A percentile compares a stretch with the other conserved stretches of the same genome.
phyloP scores from a whole-genome alignment of 2,888 invertebrate species.

The Erpobdella octoculata region DNA sequence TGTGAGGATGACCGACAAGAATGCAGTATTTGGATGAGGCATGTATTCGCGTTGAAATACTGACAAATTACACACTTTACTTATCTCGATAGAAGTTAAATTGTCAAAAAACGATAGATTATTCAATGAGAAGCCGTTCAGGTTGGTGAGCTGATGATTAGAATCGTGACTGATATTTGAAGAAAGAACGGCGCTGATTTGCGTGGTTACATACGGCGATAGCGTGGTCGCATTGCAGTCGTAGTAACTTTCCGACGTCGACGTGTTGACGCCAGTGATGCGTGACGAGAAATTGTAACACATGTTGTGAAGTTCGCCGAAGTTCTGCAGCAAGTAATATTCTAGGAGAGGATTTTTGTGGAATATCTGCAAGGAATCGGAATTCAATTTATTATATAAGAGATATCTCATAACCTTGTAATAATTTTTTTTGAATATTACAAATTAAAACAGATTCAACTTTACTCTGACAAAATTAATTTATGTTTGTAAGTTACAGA shows the following conservation, averaged over 20 bases:
- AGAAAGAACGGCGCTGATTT: too few relatives aligned
- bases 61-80: too few relatives aligned
- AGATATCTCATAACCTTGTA: too few relatives aligned
- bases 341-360: constrained; percentile 65
- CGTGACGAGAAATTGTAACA: background rate
- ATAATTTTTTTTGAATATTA: too few relatives aligned
- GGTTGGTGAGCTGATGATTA: too few relatives aligned
- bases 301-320: background rate
- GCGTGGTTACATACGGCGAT: background rate
- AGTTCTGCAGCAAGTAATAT: constrained; percentile 18
- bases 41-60: background rate
- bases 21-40: constrained; percentile 75
- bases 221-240: background rate
- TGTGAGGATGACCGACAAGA: constrained; percentile 78
- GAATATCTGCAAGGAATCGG: constrained; percentile 61
- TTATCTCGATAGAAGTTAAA: background rate
- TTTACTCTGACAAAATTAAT: too few relatives aligned
- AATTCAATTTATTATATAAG: too few relatives aligned
- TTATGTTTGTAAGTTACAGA: too few relatives aligned
- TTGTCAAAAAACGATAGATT: background rate
- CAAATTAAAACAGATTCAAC: too few relatives aligned
- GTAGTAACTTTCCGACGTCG: background rate
- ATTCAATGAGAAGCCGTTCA: background rate
- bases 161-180: too few relatives aligned
- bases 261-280: background rate